Conservation (phyloP, 2,888 invertebrate species). For the Napeogenes sylphis region DNA sequence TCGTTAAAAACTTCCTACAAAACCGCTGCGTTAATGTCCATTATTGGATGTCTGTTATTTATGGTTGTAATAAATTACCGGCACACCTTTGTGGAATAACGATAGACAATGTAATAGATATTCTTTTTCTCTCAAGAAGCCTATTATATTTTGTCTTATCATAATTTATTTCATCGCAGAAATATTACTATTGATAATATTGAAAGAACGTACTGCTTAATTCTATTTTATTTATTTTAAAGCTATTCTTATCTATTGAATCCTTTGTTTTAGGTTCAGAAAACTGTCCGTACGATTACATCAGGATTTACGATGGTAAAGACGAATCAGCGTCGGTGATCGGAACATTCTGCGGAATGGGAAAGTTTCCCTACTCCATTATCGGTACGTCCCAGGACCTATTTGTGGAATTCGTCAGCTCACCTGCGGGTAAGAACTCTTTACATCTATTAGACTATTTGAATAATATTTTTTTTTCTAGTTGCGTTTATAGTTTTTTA, state of each 20-base stretch:
- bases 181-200: too few species aligned
- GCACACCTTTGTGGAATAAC: conserved; percentile 32
- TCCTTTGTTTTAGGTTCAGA: conserved; percentile 79
- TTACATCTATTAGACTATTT: conserved; percentile 4
- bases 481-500: too few species aligned
- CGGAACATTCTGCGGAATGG: conserved; percentile 94
- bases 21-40: conserved; percentile 34
- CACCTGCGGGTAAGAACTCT: conserved; percentile 83
- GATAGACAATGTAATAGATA: conserved; percentile 30
- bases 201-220: too few species aligned
- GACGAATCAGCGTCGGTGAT: conserved; percentile 92
- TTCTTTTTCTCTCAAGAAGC: conserved; percentile 24
- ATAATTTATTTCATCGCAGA: too few species aligned
- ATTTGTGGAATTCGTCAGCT: conserved; percentile 92
- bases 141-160: too few species aligned
- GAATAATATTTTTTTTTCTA: neutral
- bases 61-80: conserved; percentile 37
- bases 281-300: conserved; percentile 93
- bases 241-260: neutral
- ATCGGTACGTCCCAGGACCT: conserved; percentile 93
- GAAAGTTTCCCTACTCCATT: conserved; percentile 95
- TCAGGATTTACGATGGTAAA: conserved; percentile 92
- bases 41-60: conserved; percentile 41
- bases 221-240: too few species aligned
- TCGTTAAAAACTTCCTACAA: conserved; percentile 29